These are phyloP conservation scores for Thysanoteuthis rhombus DNA, from an alignment of 2,888 invertebrate genomes.

Conservation along the genomic window DNA sequence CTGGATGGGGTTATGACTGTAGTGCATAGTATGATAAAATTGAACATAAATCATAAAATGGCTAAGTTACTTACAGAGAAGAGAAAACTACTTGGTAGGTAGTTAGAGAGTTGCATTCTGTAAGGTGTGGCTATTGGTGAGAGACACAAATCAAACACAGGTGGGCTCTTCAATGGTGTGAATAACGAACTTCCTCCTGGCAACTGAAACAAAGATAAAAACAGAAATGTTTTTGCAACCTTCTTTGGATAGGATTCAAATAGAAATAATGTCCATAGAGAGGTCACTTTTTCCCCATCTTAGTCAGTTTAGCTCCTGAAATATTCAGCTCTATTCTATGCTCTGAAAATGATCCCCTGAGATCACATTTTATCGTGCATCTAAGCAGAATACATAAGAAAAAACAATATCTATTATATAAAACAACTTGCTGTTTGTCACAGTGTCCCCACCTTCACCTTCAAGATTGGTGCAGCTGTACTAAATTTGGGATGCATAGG, in stretches of 20 bases:
- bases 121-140: conserved; percentile 30
- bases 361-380: too few relatives aligned
- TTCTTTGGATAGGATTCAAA: background rate
- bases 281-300: background rate
- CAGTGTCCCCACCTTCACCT: too few relatives aligned
- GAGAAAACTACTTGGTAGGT: background rate
- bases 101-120: conserved; percentile 1
- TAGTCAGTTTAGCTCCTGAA: background rate
- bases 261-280: background rate
- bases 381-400: too few relatives aligned
- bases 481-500: too few relatives aligned
- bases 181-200: background rate
- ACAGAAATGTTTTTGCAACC: background rate
- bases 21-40: background rate
- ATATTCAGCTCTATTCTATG: too few relatives aligned
- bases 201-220: background rate
- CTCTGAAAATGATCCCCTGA: too few relatives aligned
- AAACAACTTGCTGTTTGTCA: too few relatives aligned
- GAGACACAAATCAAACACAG: conserved; percentile 16
- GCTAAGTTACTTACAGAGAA: background rate
- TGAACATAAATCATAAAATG: background rate
- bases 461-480: too few relatives aligned
- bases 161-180: conserved; percentile 26
- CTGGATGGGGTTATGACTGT: background rate
- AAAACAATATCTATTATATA: too few relatives aligned